Evolutionary conservation across 2,797 vertebrate species (phyloP), one percentile per base, ranked within the genome.

Genomic region (Muraenolepis orangiensis): DNA sequence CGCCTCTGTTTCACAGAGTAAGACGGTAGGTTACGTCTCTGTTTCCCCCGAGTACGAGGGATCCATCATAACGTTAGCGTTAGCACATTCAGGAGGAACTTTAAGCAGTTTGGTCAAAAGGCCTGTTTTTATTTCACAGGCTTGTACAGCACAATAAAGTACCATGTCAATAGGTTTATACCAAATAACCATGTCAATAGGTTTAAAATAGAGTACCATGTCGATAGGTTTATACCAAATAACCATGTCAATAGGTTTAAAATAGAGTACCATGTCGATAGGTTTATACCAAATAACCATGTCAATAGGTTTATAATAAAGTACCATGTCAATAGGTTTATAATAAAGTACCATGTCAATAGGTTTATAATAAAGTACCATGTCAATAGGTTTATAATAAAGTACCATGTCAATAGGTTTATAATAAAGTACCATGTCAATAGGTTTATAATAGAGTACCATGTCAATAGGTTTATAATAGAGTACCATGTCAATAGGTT

Each of bases 1-100:
- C n/a, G n/a, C n/a, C n/a, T 96, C 93, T 98, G 95, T 93, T 98
- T 98, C 89, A 96, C 96, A 0, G 96, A 98, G 64, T 98, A 97
- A 77, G 90, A 92, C 88, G 97, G 97, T 98, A 94, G 18, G 72
- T 81, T 51, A 64, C 46, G 13, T n/a, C n/a, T n/a, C n/a, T n/a
- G n/a, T n/a, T n/a, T 20, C 28, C 40, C 38, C 30, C n/a, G 12
- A 36, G n/a, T 14, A n/a, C n/a, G n/a, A n/a, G n/a, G n/a, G n/a
- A n/a, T n/a, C n/a, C n/a, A n/a, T n/a, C n/a, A 36, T 23, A 16
- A 28, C 4, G 30, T 42, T 40, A 40, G 23, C 13, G 36, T 46
- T 14, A 10, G 51, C 51, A 7, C 51, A 11, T 23, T 57, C 51
- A n/a, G 18, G n/a, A 8, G n/a, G 46, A 57, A 57, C 20, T 23